Percentiles rank a stretch among this genome's conserved stretches.
Conservation (phyloP, 1,140 invertebrate genomes). For the Agrypnia vestita region DNA sequence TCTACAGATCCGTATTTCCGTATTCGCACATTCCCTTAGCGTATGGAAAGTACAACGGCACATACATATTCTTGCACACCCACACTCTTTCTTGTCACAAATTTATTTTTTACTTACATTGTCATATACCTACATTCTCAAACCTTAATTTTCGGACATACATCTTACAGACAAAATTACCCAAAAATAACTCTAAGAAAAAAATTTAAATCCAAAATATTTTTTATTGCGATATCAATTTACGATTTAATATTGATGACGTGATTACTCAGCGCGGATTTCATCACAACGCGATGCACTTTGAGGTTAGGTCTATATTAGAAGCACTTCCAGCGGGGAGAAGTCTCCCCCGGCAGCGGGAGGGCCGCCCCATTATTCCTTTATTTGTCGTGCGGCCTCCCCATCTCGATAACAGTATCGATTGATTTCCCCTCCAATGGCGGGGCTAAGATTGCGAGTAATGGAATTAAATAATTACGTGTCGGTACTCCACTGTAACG, state of each 20-base stretch:
- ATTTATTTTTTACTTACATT: no score
- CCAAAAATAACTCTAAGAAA: no score
- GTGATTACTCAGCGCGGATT: conserved; percentile 20
- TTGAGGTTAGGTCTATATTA: conserved; percentile 42
- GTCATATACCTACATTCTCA: no score
- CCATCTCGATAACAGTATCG: conserved; percentile 60
- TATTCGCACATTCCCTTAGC: no score
- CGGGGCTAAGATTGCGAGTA: conserved; percentile 58
- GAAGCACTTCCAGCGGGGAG: conserved; percentile 35
- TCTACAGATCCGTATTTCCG: no score
- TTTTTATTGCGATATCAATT: no score
- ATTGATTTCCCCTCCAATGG: conserved; percentile 59
- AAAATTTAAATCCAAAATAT: no score
- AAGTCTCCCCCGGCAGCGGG: conserved; percentile 12
- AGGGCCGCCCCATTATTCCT: conserved; percentile 48
- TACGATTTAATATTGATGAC: background rate
- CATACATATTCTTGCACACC: no score
- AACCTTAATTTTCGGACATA: no score
- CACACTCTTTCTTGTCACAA: no score
- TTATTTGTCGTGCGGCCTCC: conserved; percentile 56
- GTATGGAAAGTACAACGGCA: no score
- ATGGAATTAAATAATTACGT: conserved; percentile 59
- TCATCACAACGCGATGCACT: conserved; percentile 33
- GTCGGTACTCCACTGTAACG: conserved; percentile 24
- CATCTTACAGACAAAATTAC: no score